Evolutionary conservation across 1,140 invertebrate genomes (phyloP).

Genomic region (Drosophila malerkotliana): DNA sequence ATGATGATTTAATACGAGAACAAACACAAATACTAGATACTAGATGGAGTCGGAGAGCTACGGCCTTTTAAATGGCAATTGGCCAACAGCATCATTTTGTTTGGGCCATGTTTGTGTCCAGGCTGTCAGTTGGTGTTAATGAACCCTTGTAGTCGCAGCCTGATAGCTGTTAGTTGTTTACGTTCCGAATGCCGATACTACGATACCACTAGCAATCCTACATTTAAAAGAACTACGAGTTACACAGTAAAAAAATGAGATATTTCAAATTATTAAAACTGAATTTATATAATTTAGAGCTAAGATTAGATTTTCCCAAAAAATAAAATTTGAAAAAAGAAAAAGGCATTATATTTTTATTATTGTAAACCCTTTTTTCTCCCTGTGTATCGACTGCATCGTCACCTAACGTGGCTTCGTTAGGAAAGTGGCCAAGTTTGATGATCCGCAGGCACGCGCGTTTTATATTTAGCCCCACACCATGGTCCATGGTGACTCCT

Average conservation of each 20-base stretch:
- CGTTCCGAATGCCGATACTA: conserved; percentile 51
- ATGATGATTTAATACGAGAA: conserved; percentile 45
- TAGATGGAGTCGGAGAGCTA: background rate
- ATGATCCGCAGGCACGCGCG: conserved; percentile 75
- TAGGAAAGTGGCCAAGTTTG: conserved; percentile 73
- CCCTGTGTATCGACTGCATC: conserved; percentile 16
- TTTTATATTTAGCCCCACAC: conserved; percentile 75
- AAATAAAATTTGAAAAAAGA: too few species aligned
- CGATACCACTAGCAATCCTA: conserved; percentile 27
- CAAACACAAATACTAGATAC: background rate
- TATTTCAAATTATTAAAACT: background rate
- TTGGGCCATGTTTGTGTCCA: conserved; percentile 39
- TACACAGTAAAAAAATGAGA: background rate
- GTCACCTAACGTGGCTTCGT: conserved; percentile 66
- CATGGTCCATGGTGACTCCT: conserved; percentile 22
- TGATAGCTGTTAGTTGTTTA: conserved; percentile 68
- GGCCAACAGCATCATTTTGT: conserved; percentile 32
- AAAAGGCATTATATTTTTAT: too few species aligned
- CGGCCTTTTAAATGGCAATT: conserved; percentile 27
- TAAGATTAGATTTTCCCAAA: too few species aligned
- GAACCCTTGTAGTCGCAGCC: conserved; percentile 65
- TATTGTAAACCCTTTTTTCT: background rate
- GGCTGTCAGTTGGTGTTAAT: conserved; percentile 68
- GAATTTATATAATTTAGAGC: background rate
- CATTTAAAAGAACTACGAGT: conserved; percentile 8